A percentile compares a stretch with the other conserved stretches of the same genome.
Evolutionary conservation across 2,113 vertebrate genomes (phyloP).

Genomic region (Austrofundulus limnaeus): DNA sequence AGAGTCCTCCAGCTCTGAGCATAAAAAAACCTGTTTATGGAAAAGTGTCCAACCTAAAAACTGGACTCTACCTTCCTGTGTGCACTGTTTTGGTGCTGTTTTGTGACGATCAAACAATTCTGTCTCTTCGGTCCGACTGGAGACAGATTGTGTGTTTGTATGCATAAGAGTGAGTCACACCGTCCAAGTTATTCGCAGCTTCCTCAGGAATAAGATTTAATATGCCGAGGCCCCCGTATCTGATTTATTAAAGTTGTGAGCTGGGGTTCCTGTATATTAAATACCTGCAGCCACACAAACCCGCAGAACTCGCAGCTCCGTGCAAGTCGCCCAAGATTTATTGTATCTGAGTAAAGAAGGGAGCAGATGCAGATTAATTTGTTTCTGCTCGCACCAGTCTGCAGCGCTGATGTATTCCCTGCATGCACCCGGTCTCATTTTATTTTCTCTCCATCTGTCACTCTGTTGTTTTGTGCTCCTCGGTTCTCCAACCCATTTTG

Average conservation of each 20-base stretch:
- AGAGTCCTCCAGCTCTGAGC: slow-evolving; percentile 25
- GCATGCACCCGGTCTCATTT: slow-evolving; percentile 29
- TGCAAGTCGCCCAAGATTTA: slow-evolving; percentile 2
- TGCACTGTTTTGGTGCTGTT: neutral
- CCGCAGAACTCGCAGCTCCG: slow-evolving; percentile 11
- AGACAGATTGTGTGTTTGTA: slow-evolving; percentile 27
- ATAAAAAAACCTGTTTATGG: too few species aligned
- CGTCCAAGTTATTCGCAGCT: slow-evolving; percentile 20
- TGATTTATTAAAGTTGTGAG: slow-evolving; percentile 10
- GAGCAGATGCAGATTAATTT: slow-evolving; percentile 37
- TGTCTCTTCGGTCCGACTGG: slow-evolving; percentile 6
- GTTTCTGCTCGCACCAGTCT: slow-evolving; percentile 21
- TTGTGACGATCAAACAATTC: slow-evolving; percentile 21
- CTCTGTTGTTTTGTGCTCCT: slow-evolving; percentile 3
- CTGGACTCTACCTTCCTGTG: slow-evolving; percentile 10
- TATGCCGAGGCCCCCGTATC: slow-evolving; percentile 4
- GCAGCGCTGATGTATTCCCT: slow-evolving; percentile 24
- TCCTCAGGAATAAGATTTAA: slow-evolving; percentile 14
- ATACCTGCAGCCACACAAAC: slow-evolving; percentile 11
- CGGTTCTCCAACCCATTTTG: slow-evolving; percentile 37
- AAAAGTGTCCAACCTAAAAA: too few species aligned
- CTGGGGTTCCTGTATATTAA: slow-evolving; percentile 13
- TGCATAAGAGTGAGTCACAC: slow-evolving; percentile 24
- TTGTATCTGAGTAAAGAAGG: slow-evolving; percentile 18
- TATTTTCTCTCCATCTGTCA: slow-evolving; percentile 36